Base-by-base conservation (phyloP, 2,113 vertebrate species). In the Coregonus clupeaformis region DNA sequence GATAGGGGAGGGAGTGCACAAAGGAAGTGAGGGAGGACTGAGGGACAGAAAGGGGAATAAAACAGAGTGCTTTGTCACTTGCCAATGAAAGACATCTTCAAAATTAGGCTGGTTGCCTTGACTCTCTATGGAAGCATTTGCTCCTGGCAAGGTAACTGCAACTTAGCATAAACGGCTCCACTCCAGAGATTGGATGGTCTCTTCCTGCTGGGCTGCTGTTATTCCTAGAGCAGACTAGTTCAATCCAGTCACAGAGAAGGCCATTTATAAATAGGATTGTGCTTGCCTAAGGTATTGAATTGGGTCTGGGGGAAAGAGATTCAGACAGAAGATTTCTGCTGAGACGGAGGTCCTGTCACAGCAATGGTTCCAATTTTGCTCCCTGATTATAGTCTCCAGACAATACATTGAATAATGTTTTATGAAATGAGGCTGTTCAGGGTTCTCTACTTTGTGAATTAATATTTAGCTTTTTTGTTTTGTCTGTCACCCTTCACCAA, bases 101-200 rank as follows among this genome's bases (percentile, higher is more conserved):
- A 67, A 27, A n/a, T 67, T 67, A 67, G 29, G 30, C 30, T 67
- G 7, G 29, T 67, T 36, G 27, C 16, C 65, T 30, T 67, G 65
- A 67, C 16, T 66, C 29, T 30, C 30, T 36, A 32, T 32, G 63
- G 63, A 25, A 65, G 63, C 63, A 29, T 65, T 18, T 30, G 18
- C 5, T 67, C 16, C 65, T 36, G 65, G 16, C 65, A 42, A 30
- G 65, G 65, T n/a, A 36, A 67, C 24, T 30, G 63, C 30, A 32
- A 67, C 30, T 36, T 18, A 32, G 65, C 2, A 67, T 14, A 60
- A 22, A 60, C 57, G 5, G 5, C 57, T 20, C 65, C 14, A 9
- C 18, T 32, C 13, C 63, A 18, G 63, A 65, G 27, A 65, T 16
- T 65, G 25, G 27, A 29, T 55, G 52, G 52, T 55, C 52, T 55